Base-by-base conservation (phyloP, 2,888 invertebrate species). In the Netelia fuscicornis region DNA sequence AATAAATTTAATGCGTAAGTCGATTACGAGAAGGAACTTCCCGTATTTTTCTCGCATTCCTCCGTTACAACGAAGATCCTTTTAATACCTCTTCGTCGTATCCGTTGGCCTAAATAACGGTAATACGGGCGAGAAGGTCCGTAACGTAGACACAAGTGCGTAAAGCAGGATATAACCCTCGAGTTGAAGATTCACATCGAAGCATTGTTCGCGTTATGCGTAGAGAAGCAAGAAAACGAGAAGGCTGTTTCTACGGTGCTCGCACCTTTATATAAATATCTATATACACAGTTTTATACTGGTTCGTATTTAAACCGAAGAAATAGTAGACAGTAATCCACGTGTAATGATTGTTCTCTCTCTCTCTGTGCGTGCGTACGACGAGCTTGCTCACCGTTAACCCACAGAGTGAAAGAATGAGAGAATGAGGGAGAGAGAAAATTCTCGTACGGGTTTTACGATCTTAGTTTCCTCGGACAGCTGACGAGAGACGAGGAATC, bases 371-470 rank as follows among this genome's bases (percentile, higher is more conserved):
- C 65, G 72, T 67, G 60, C 13, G 20, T 25, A 37, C 54, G 30
- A 54, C 13, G 58, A 60, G 17, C 17, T 62, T 64, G 10, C 54
- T 48, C 62, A 79, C 79, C 83, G 79, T 83, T 79, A 83, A 20
- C 58, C 77, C 58, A 75, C 30, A 64, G 42, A 75, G 30, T 30
- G 30, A 30, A 5, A 30, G 6, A 30, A 5, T 5, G 42, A 58
- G 23, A 52, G 17, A 25, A 25, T 17, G 17, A 25, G 2, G 2
- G 25, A 64, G n/a, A 30, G 6, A 9, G 20, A 71, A 42, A 10
- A 30, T 3, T n/a, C 1, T 70, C 52, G 42, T 48, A 48, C 13
- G 48, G 11, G 30, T 13, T 48, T 48, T 48, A 48, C 13, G 13
- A 37, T 23, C 56, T 20, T 5, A 60, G 17, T 13, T 58, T 9